Evolutionary conservation across 1,140 invertebrate genomes (phyloP).

Genomic region (Halesus radiatus): DNA sequence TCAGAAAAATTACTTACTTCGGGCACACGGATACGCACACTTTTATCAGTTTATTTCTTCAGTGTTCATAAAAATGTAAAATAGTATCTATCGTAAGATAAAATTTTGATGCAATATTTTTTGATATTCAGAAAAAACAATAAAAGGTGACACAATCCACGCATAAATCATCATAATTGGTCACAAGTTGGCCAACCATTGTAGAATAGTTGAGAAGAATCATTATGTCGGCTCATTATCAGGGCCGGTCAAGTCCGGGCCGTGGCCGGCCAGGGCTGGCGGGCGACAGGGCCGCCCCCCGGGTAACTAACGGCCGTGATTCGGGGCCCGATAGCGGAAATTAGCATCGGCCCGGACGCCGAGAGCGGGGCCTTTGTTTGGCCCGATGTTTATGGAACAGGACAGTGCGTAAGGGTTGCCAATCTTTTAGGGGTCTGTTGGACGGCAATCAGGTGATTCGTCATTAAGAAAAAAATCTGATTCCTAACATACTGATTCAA

Average conservation of each 20-base stretch:
- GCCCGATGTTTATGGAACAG: slow-evolving; percentile 48
- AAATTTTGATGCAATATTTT: no score
- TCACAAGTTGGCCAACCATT: slow-evolving; percentile 16
- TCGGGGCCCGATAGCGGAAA: slow-evolving; percentile 52
- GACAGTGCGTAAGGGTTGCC: neutral
- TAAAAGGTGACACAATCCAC: slow-evolving; percentile 8
- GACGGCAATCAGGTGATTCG: no score
- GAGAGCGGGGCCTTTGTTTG: slow-evolving; percentile 51
- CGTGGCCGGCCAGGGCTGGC: slow-evolving; percentile 33
- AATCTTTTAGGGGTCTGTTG: neutral
- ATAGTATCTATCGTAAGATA: no score
- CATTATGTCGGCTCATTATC: slow-evolving; percentile 57
- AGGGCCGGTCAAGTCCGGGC: slow-evolving; percentile 25
- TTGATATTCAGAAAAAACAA: neutral
- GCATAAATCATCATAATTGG: slow-evolving; percentile 40
- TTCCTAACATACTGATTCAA: no score
- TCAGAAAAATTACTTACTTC: no score
- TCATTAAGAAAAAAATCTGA: no score
- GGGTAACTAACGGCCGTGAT: slow-evolving; percentile 51
- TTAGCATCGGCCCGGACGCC: slow-evolving; percentile 53
- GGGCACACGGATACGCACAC: no score
- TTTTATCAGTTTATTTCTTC: no score
- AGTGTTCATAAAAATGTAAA: no score
- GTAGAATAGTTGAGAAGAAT: slow-evolving; percentile 48
- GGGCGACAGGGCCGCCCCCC: slow-evolving; percentile 33